Evolutionary conservation across 53 echinoderm and acorn worm species (phyloP), one percentile per base, ranked within the genome.

Genomic region (Arbacia lixula): DNA sequence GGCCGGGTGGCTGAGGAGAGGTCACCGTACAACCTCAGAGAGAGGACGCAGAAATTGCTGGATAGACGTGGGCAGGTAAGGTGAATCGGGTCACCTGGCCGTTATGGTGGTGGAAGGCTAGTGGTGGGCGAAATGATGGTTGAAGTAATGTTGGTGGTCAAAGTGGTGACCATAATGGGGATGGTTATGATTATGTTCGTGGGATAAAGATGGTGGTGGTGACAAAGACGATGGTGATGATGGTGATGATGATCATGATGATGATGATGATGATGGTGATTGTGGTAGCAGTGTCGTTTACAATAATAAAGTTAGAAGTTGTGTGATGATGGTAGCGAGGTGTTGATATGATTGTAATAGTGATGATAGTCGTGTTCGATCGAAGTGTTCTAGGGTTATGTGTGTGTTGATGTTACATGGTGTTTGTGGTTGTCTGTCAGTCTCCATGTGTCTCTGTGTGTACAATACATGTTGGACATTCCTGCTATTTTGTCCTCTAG

Each of bases 1-100:
- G 64, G 62, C 16, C 62, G 33, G 2, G 30, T 81, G 14, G 49
- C 63, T 12, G 82, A 81, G 30, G 82, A 64, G 3, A 41, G 64
- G 39, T 46, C 43, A 64, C 50, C 64, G 12, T 85, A 85, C 80
- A 85, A 85, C 25, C 40, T 79, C 12, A 38, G 90, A 14, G 80
- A 78, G 52, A 66, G 74, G 12, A 78, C 79, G 53, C 85, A 68
- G 60, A 66, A 60, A 34, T 60, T 60, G 16, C 60, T 43, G 3
- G 82, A 81, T 19, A 81, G 63, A 63, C 61, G 82, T 2, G 31
- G 62, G 0, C 82, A 81, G 82, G 82, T 81, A 77, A 14, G 46
- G 26, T n/a, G 1, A 16, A 65, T n/a, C n/a, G n/a, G n/a, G n/a
- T n/a, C n/a, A n/a, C n/a, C n/a, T n/a, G n/a, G n/a, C n/a, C n/a